Base-by-base conservation (phyloP, 2,797 vertebrate genomes). In the Acipenser oxyrinchus region DNA sequence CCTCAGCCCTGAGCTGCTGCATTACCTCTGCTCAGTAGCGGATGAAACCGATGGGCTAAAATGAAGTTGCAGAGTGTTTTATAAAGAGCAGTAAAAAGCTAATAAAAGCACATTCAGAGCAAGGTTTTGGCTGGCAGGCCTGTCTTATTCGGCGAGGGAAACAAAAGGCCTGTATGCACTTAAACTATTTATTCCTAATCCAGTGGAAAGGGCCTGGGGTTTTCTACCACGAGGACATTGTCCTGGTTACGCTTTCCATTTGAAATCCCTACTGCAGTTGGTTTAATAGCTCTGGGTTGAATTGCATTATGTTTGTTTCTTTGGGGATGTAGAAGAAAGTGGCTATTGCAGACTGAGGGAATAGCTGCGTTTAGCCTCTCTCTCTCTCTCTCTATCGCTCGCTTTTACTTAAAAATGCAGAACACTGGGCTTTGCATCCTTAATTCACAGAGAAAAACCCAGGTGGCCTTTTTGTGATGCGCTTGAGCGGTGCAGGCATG, bases 161-260 rank as follows among this genome's bases (percentile, higher is more conserved):
- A 70, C 68, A 66, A 70, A 66, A 49, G 66, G 50, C 7, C 64
- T 70, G 64, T 52, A 13, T 66, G 58, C 59, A n/a, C 62, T 69
- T 48, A 49, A 10, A 61, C 68, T 66, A 53, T 70, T 66, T 49
- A 57, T 65, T 61, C 48, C 37, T 62, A 70, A 70, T 70, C 59
- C 66, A 59, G 60, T 66, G 59, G 68, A 62, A 68, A 66, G 55
- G 37, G 64, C 53, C 12, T 9, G 49, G 64, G 59, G 48, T 55
- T 63, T 18, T 23, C 50, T 13, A 58, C 53, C 65, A 68, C 66
- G 60, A 53, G 64, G 60, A 62, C 62, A 58, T 53, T 64, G 67
- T 58, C 67, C 67, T 68, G 67, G 61, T 64, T 58, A 64, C 52
- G 13, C 67, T 62, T 37, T 37, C 37, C 37, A 37, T 58, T 58